Base-by-base conservation (phyloP, 64 coral and sea anemone genomes). In the Anthopleura sola region DNA sequence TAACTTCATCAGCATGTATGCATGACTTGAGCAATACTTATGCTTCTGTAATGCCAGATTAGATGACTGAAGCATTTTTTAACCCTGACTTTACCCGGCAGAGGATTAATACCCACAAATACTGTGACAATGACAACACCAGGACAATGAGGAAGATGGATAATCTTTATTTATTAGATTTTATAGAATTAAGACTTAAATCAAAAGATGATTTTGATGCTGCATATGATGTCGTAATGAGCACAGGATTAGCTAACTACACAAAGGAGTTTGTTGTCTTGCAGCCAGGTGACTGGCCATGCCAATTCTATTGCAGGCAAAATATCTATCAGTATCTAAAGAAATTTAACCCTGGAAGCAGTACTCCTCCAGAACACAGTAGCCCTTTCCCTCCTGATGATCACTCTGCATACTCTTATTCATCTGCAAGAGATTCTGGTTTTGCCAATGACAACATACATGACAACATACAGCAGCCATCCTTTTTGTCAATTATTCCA, bases 281-380 rank as follows among this genome's bases (percentile, higher is more conserved):
- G 68, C 85, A 92, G 40, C 85, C 90, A 60, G 80, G 85, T 36
- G 90, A 92, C 77, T 87, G 90, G 85, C 90, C 90, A 83, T 75
- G 80, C 29, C 71, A 81, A 55, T 86, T 86, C 23, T 91, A 82
- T 24, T 81, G 90, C 78, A 75, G 80, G 17, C 86, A 93, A 84
- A 83, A 83, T 83, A 78, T 84, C 2, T 87, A 86, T 57, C 19
- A 81, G n/a, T 82, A 21, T 7, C 55, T 88, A 6, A 16, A 49
- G 10, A 88, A 88, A 76, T 49, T 49, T 40, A 68, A 68, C 60
- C n/a, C n/a, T n/a, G n/a, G n/a, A n/a, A n/a, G n/a, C n/a, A n/a
- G 60, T 68, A 68, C 12, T 3, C 60, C 60, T 28, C 60, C 5
- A 8, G 24, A 68, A 68, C 6, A 19, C 2, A 58, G 3, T 21